Base-by-base conservation (phyloP, 2,888 invertebrate genomes). In the Parascotia fuliginaria region DNA sequence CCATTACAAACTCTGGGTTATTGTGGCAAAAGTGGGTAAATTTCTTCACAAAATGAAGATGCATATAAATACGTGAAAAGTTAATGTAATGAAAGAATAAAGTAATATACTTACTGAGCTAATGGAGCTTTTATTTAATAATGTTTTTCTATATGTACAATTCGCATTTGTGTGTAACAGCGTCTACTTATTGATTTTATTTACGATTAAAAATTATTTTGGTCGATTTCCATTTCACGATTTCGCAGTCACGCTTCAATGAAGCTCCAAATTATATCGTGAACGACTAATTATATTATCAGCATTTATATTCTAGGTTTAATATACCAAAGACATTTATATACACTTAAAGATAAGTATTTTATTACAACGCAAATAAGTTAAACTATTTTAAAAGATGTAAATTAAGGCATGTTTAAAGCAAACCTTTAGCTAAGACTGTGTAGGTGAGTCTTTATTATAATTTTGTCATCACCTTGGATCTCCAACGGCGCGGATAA, bases 401-500 rank as follows among this genome's bases (percentile, higher is more conserved):
- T 4, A 38, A 41, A 56, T 49, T 43, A 63, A 34, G 11, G 9
- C 15, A 13, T 31, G 27, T 59, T 50, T 46, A 55, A 55, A 45
- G 40, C 39, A 54, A 53, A 49, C 42, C 32, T 56, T 58, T 42
- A 45, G 19, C 46, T 46, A 43, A 42, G 48, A 58, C 42, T 27
- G 47, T 14, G 36, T 40, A 55, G 24, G 24, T 48, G 72, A 65
- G 71, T 71, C 76, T 75, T 80, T 81, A 77, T 78, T 79, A 77
- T 81, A 81, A 83, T 82, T 81, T 82, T 81, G 83, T 81, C 79
- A 78, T 81, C 81, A 77, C 81, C 79, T 83, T 80, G 77, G 77
- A 83, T 83, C 81, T 84, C 78, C 85, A 83, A 79, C 83, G 79
- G 81, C 52, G 87, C 85, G 87, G 70, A 77, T 87, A 87, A 88